These are phyloP conservation scores for Lutraria lutraria DNA, from an alignment of 2,888 invertebrate genomes.

Conservation along the genomic window DNA sequence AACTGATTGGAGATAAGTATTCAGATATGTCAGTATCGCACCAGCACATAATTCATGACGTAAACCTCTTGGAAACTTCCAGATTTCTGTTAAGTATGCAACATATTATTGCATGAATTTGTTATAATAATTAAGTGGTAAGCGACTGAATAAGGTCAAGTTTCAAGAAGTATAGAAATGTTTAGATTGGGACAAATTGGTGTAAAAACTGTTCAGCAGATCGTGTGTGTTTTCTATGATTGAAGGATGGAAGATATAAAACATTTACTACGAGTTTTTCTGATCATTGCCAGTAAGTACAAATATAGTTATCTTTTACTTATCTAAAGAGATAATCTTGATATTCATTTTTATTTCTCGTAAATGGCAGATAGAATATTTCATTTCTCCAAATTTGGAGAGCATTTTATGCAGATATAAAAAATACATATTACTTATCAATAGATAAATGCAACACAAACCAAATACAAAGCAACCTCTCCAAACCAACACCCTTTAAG, in stretches of 20 bases:
- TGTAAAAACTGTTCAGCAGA: not conserved
- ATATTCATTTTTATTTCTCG: too few species aligned
- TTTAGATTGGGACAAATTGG: not conserved
- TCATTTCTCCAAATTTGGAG: too few species aligned
- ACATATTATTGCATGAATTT: not conserved
- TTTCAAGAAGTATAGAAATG: not conserved
- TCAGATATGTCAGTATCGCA: not conserved
- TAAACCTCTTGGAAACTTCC: not conserved
- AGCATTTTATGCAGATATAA: too few species aligned
- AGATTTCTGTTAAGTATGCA: not conserved
- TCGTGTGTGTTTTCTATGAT: not conserved
- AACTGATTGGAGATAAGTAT: not conserved
- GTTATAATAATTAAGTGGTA: constrained; percentile 5
- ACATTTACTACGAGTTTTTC: not conserved
- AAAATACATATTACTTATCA: too few species aligned
- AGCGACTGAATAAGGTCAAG: not conserved
- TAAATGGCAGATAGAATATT: too few species aligned
- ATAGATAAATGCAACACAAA: too few species aligned
- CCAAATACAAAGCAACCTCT: too few species aligned
- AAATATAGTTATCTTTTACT: not conserved
- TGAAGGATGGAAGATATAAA: not conserved
- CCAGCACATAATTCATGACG: not conserved
- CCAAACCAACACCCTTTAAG: too few species aligned
- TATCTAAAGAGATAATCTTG: too few species aligned
- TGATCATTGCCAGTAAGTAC: not conserved